Evolutionary conservation across 2,888 invertebrate species (phyloP), one percentile per base, ranked within the genome.

Genomic region (Drosophila dives): DNA sequence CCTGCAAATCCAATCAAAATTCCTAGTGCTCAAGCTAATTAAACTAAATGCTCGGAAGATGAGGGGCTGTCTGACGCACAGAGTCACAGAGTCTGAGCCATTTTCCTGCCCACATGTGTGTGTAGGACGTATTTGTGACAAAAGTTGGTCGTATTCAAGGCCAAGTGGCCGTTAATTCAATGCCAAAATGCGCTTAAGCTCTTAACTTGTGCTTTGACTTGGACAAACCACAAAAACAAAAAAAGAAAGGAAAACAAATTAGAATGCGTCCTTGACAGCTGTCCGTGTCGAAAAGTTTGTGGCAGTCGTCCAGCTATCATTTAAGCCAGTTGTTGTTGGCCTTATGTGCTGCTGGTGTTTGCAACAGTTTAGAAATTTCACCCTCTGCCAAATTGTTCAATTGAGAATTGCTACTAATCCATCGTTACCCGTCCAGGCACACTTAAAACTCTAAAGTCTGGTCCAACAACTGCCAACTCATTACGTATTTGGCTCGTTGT

Each of bases 1-100:
- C 64, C 69, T 64, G 10, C 68, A 74, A 80, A 86, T 84, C 81
- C 74, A 86, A 86, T 88, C 67, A 82, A 74, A 82, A 64, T 64
- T 69, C 73, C 53, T 49, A 7, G 72, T 72, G 74, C 75, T 67
- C 70, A 59, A 65, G 74, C 82, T 86, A 86, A 86, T 86, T 86
- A 84, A 70, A 77, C 71, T 75, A 75, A 69, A 55, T 68, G 80
- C 70, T 68, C 59, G 64, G 50, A 32, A 48, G 5, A 33, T 45
- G 23, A 26, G 23, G 34, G 12, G 6, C 26, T 23, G 23, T 15
- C 10, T 3, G 42, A 17, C 15, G 17, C 17, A 6, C 7, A 20
- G n/a, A 11, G 4, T 26, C 6, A 29, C 29, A 29, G 26, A 15
- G 17, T 1, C 12, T 26, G 36, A 29, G 55, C 60, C 11, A 33